Conservation (phyloP, 1,140 invertebrate species). For the Doryteuthis pealeii region DNA sequence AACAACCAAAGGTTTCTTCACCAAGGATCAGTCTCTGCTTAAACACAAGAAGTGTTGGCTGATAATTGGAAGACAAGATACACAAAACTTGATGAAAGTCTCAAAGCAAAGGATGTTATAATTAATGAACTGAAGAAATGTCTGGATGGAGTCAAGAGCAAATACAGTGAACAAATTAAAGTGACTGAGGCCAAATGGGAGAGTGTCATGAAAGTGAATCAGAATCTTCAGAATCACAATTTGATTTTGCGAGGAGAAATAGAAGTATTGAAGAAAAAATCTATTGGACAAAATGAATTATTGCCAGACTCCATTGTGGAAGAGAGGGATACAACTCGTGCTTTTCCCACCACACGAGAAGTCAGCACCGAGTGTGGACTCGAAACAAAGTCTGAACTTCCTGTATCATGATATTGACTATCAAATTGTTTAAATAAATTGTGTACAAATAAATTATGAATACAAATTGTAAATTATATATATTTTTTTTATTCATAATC, state of each 20-base stretch:
- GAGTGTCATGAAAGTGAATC: slow-evolving; percentile 6
- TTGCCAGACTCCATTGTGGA: no score
- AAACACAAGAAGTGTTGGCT: slow-evolving; percentile 3
- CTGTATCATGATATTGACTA: slow-evolving; percentile 12
- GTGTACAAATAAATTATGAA: slow-evolving; percentile 17
- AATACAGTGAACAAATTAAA: slow-evolving; percentile 46
- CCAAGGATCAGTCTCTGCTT: no score
- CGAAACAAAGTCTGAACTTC: slow-evolving; percentile 8
- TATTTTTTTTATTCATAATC: slow-evolving; percentile 66
- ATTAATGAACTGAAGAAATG: slow-evolving; percentile 38
- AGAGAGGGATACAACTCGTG: no score
- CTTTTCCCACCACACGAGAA: no score
- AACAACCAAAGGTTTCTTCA: no score
- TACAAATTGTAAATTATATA: no score
- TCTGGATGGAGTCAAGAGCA: slow-evolving; percentile 38
- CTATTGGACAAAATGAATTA: background rate
- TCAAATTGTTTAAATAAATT: slow-evolving; percentile 5
- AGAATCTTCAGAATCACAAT: background rate
- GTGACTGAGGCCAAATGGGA: slow-evolving; percentile 18
- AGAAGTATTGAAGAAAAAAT: background rate
- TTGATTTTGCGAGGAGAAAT: background rate
- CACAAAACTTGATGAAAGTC: slow-evolving; percentile 7
- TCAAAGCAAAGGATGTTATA: slow-evolving; percentile 34
- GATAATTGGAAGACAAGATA: background rate
- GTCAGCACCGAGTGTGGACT: no score